Base-by-base conservation (phyloP, 2,888 invertebrate species). In the Hydropsyche betteni region DNA sequence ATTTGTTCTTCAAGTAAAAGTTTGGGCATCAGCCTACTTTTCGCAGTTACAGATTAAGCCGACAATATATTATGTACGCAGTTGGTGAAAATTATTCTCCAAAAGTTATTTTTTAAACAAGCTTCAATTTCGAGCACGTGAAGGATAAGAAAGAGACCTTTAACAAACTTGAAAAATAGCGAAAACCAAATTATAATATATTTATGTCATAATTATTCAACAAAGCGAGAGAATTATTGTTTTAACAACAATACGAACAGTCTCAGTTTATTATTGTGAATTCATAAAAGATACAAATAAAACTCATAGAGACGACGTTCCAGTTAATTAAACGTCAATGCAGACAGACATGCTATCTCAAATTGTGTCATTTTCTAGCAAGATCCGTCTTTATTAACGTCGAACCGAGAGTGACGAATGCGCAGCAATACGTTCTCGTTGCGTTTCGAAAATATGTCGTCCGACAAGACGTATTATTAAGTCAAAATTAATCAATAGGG, bases 401-500 rank as follows among this genome's bases (percentile, higher is more conserved):
- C 55, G 55, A 55, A 55, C n/a, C 55, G 55, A n/a, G n/a, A n/a
- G n/a, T 55, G 55, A 55, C 55, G 55, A 55, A 55, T 16, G 55
- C 61, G 61, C 6, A 12, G 36, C 34, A 36, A 36, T 33, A 64
- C 34, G n/a, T 64, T 4, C 12, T 55, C 16, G n/a, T 55, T 51
- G 51, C n/a, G 51, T n/a, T 8, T 51, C 36, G 36, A 64, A 64
- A 64, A 64, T 64, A 64, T 64, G 64, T 34, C 36, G 5, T 36
- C 44, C 44, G 44, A 44, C 64, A 36, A 34, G 64, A 64, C 34
- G 34, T 34, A 64, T 64, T 64, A 64, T 64, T 64, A 64, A 64
- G 64, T 64, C 64, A 64, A 64, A 64, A 64, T 64, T 64, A 64
- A 64, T 64, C 64, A 64, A 64, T 64, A 64, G n/a, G 64, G 64